phyloP scores from a whole-genome alignment of 1,140 invertebrate species.

The Oryctes rhinoceros region DNA sequence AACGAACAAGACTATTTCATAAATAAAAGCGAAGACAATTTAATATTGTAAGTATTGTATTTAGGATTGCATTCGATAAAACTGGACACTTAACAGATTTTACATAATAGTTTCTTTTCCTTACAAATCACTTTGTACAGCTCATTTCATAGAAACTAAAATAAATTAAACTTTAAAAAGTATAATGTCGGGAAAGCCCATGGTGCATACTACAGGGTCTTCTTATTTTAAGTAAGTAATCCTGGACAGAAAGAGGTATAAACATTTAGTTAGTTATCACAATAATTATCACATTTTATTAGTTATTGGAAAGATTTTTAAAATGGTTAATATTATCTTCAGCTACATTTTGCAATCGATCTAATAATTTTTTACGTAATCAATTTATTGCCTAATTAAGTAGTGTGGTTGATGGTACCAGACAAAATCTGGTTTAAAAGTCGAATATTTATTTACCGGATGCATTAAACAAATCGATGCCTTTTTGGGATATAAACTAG shows the following conservation, averaged over 20 bases:
- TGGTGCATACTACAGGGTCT: background rate
- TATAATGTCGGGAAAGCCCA: slow-evolving; percentile 14
- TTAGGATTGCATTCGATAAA: slow-evolving; percentile 14
- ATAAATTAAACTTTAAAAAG: slow-evolving; percentile 18
- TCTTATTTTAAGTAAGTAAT: slow-evolving; percentile 23
- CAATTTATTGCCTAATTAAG: slow-evolving; percentile 20
- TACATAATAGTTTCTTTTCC: slow-evolving; percentile 16
- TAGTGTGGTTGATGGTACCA: background rate
- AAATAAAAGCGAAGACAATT: background rate
- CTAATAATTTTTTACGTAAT: background rate
- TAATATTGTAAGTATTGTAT: background rate
- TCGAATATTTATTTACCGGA: too few species aligned
- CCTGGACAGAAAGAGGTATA: slow-evolving; percentile 7
- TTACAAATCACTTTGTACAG: slow-evolving; percentile 23
- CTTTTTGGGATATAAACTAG: too few species aligned
- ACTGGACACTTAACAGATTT: slow-evolving; percentile 30
- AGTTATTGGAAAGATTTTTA: background rate
- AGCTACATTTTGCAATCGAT: too few species aligned
- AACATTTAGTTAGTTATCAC: slow-evolving; percentile 19
- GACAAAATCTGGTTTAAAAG: too few species aligned
- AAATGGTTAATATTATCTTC: too few species aligned
- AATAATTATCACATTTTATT: slow-evolving; percentile 19
- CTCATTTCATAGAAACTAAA: slow-evolving; percentile 10
- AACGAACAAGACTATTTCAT: background rate
- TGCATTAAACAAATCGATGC: too few species aligned